Percentiles rank a stretch among this genome's conserved stretches.
These are phyloP conservation scores for Hypotaenidia okinawae DNA, from an alignment of 2,797 vertebrate genomes.

Conservation along the genomic window DNA sequence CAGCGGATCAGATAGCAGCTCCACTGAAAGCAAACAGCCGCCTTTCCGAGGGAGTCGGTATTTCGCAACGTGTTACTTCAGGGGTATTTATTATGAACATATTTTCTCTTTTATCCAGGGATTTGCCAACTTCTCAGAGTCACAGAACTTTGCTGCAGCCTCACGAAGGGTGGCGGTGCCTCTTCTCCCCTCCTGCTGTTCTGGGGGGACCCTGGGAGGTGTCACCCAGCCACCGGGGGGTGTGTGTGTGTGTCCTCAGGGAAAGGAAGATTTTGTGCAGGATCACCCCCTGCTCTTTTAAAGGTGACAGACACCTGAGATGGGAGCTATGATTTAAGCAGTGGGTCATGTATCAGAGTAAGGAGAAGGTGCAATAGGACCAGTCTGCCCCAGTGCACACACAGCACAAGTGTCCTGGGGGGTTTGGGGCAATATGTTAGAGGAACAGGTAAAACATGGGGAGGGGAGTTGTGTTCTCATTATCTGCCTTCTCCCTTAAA, in stretches of 20 bases:
- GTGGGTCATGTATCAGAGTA: background rate
- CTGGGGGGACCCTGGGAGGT: accelerated
- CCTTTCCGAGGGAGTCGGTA: constrained; percentile 34
- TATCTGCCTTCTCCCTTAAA: background rate
- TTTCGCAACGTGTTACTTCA: constrained; percentile 45
- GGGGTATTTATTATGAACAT: constrained; percentile 25
- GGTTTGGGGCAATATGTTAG: accelerated
- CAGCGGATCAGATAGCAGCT: constrained; percentile 53
- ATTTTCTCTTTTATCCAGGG: constrained; percentile 30
- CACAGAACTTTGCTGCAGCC: background rate
- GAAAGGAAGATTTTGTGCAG: background rate
- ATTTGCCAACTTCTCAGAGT: background rate
- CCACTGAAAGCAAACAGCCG: constrained; percentile 50
- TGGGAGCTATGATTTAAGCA: accelerated
- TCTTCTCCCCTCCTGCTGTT: background rate
- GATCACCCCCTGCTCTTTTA: background rate
- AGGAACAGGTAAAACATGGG: background rate
- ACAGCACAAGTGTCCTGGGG: accelerated
- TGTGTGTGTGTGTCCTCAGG: background rate
- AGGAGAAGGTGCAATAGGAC: background rate
- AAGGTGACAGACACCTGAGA: background rate
- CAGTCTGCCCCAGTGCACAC: background rate
- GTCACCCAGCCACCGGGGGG: background rate
- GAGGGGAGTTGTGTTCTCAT: background rate
- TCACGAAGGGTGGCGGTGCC: accelerated